A percentile compares a stretch with the other conserved stretches of the same genome.
Evolutionary conservation across 2,888 invertebrate species (phyloP).

Genomic region (Trachelus tabidus): DNA sequence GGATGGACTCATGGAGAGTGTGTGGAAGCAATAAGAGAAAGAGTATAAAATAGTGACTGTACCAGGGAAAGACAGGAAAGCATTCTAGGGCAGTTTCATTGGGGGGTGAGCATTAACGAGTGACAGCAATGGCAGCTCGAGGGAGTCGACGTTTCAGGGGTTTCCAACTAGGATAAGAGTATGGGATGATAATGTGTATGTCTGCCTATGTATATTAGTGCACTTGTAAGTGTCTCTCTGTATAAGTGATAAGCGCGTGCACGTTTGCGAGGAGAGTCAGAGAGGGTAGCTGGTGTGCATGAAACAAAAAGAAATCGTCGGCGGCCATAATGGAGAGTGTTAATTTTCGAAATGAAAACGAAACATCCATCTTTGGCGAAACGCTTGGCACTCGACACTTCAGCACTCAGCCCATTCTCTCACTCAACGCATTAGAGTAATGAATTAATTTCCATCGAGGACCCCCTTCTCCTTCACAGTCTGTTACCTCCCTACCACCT

Average conservation of each 20-base stretch:
- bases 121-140: slow-evolving; percentile 1
- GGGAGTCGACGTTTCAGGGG: neutral
- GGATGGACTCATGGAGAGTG: neutral
- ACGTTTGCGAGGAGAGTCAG: neutral
- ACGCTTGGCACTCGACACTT: slow-evolving; percentile 58
- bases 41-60: slow-evolving; percentile 5
- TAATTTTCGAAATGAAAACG: slow-evolving; percentile 66
- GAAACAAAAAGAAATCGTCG: slow-evolving; percentile 10
- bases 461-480: slow-evolving; percentile 24
- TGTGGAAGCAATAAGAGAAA: neutral
- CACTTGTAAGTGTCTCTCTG: neutral
- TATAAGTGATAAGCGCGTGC: neutral
- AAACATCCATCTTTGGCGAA: slow-evolving; percentile 62
- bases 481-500: slow-evolving; percentile 16
- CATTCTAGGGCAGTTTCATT: slow-evolving; percentile 22
- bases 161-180: neutral
- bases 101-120: slow-evolving; percentile 22
- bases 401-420: slow-evolving; percentile 55
- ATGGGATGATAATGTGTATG: neutral
- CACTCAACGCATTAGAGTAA: slow-evolving; percentile 64
- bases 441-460: slow-evolving; percentile 65
- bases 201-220: neutral
- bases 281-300: neutral
- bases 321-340: slow-evolving; percentile 58
- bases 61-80: slow-evolving; percentile 22